Percentiles rank a stretch among this genome's conserved stretches.
These are phyloP conservation scores for Heterohyrax brucei DNA, from an alignment of 2,797 vertebrate genomes.

Conservation along the genomic window DNA sequence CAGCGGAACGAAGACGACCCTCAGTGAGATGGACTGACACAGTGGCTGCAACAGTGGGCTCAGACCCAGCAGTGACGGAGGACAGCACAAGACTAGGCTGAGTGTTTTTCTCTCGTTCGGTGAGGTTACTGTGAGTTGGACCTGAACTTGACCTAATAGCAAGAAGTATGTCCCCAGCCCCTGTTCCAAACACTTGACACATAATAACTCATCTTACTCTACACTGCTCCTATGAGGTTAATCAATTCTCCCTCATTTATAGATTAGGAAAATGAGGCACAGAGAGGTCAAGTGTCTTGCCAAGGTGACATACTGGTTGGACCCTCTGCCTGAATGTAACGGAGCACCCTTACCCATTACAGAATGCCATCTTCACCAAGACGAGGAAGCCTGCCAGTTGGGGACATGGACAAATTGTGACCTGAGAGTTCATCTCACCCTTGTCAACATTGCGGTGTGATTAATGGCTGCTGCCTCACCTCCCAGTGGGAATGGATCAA, in stretches of 20 bases:
- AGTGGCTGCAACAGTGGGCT: neutral
- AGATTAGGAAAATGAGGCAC: slow-evolving; percentile 9
- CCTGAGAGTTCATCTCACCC: neutral
- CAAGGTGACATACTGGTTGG: neutral
- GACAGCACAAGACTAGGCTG: neutral
- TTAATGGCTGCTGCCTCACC: neutral
- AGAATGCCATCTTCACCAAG: neutral
- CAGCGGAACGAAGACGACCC: neutral
- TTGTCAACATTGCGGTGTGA: neutral
- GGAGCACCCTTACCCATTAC: neutral
- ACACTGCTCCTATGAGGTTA: neutral
- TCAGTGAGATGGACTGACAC: neutral
- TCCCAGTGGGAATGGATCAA: neutral
- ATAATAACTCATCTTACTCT: neutral
- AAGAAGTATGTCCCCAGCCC: neutral
- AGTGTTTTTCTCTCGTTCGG: neutral
- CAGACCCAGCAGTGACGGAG: neutral
- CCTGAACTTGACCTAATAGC: neutral
- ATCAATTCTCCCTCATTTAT: neutral
- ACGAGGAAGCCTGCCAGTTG: neutral
- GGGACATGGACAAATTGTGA: neutral
- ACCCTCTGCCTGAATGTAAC: neutral
- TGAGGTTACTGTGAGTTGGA: neutral
- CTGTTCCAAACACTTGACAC: neutral
- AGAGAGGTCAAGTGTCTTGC: neutral